Conservation (phyloP, 1,140 invertebrate species). For the Zaprionus africanus region DNA sequence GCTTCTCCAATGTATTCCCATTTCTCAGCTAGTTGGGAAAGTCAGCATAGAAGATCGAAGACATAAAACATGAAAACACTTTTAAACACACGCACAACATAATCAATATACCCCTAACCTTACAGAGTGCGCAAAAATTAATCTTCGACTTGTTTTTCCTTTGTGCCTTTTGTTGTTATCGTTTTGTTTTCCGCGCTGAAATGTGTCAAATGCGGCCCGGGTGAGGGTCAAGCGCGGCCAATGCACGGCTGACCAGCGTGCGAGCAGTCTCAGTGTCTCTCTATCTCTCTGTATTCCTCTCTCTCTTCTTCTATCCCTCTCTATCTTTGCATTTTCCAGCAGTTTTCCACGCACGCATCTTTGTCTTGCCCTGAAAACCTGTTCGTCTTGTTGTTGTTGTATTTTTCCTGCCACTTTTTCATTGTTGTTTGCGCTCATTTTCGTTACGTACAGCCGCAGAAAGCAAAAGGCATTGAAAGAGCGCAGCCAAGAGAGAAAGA, state of each 20-base stretch:
- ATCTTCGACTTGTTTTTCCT: neutral
- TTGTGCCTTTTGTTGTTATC: slow-evolving; percentile 9
- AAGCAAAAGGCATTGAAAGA: slow-evolving; percentile 76
- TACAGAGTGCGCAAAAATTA: neutral
- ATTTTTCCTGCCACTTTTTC: slow-evolving; percentile 65
- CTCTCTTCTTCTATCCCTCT: neutral
- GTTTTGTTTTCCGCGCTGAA: slow-evolving; percentile 31
- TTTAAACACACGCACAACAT: neutral
- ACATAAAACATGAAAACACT: neutral
- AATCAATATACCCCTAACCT: neutral
- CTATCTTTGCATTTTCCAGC: slow-evolving; percentile 63
- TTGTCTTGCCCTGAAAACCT: slow-evolving; percentile 59
- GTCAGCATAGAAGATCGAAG: neutral
- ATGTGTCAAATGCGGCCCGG: slow-evolving; percentile 56
- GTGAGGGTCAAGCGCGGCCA: slow-evolving; percentile 62
- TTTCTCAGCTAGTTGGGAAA: neutral
- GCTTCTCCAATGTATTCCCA: neutral
- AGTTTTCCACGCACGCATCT: slow-evolving; percentile 70
- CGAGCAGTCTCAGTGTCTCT: slow-evolving; percentile 8
- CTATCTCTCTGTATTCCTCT: neutral
- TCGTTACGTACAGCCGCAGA: slow-evolving; percentile 76
- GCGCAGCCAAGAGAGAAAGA: slow-evolving; percentile 29
- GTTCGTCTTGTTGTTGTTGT: slow-evolving; percentile 52
- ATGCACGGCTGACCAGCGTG: slow-evolving; percentile 35
- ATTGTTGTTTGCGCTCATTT: slow-evolving; percentile 74